phyloP scores from a whole-genome alignment of 2,888 invertebrate genomes.

The Eurois occulta region DNA sequence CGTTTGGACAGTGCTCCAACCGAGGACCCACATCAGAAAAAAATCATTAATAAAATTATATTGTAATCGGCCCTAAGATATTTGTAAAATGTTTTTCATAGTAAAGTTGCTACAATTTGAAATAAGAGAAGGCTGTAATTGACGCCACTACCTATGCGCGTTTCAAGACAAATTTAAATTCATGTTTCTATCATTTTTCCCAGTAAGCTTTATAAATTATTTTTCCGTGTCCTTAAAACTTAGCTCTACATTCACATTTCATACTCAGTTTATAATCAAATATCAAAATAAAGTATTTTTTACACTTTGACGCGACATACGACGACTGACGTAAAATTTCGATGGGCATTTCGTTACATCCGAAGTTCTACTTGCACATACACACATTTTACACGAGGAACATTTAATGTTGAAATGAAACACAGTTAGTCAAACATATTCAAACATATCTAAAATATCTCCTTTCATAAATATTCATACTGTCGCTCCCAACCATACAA shows the following conservation, averaged over 20 bases:
- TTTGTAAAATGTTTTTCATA: not conserved
- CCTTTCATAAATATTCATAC: slow-evolving; percentile 57
- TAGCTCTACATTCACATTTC: slow-evolving; percentile 38
- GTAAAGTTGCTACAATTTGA: not conserved
- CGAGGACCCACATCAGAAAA: not conserved
- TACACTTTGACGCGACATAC: slow-evolving; percentile 48
- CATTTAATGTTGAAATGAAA: slow-evolving; percentile 71
- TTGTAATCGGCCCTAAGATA: not conserved
- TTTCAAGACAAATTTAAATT: not conserved
- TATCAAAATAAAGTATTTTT: slow-evolving; percentile 58
- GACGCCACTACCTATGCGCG: not conserved
- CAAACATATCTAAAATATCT: slow-evolving; percentile 56
- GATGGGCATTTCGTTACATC: slow-evolving; percentile 59
- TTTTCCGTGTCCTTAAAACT: slow-evolving; percentile 32
- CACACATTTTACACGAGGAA: slow-evolving; percentile 74
- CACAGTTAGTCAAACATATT: slow-evolving; percentile 68
- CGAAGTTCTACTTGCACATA: slow-evolving; percentile 58
- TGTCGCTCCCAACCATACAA: slow-evolving; percentile 59
- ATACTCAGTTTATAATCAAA: slow-evolving; percentile 38
- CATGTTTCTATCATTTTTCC: slow-evolving; percentile 47
- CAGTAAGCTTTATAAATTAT: slow-evolving; percentile 50
- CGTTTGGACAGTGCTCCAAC: not conserved
- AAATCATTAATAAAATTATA: not conserved
- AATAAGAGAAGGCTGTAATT: not conserved
- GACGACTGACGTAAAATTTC: slow-evolving; percentile 58